A percentile compares a stretch with the other conserved stretches of the same genome.
Conservation (phyloP, 1,140 invertebrate genomes). For the Aplysia californica region DNA sequence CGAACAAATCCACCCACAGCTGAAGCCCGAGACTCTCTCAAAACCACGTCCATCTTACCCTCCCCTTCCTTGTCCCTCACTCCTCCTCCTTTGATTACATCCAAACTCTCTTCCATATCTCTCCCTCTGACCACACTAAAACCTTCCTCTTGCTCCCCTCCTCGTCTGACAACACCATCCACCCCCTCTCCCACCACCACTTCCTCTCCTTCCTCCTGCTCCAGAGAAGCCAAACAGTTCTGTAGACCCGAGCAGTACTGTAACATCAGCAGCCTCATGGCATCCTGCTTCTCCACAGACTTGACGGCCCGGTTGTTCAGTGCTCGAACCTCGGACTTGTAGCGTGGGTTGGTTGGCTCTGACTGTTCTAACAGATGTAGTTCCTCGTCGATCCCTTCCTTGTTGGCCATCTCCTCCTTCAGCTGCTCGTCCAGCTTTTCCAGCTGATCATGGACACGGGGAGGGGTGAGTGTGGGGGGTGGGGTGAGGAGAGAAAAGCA, state of each 20-base stretch:
- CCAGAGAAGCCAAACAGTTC: slow-evolving; percentile 68
- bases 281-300: slow-evolving; percentile 81
- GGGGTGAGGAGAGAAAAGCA: not conserved
- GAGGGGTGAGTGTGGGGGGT: not conserved
- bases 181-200: not conserved
- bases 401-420: slow-evolving; percentile 20
- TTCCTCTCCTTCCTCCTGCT: not conserved
- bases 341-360: not conserved
- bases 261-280: slow-evolving; percentile 83
- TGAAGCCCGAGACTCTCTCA: not conserved
- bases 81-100: not conserved
- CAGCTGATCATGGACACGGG: not conserved
- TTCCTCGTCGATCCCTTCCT: slow-evolving; percentile 11
- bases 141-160: not conserved
- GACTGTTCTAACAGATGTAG: not conserved
- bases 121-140: not conserved
- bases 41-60: not conserved
- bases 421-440: slow-evolving; percentile 16
- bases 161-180: not conserved
- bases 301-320: slow-evolving; percentile 70
- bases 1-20: slow-evolving; percentile 11
- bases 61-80: not conserved
- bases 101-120: too few relatives aligned
- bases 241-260: slow-evolving; percentile 88
- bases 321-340: slow-evolving; percentile 12